Conservation (phyloP, 2,888 invertebrate species). For the Morinoia aosen region DNA sequence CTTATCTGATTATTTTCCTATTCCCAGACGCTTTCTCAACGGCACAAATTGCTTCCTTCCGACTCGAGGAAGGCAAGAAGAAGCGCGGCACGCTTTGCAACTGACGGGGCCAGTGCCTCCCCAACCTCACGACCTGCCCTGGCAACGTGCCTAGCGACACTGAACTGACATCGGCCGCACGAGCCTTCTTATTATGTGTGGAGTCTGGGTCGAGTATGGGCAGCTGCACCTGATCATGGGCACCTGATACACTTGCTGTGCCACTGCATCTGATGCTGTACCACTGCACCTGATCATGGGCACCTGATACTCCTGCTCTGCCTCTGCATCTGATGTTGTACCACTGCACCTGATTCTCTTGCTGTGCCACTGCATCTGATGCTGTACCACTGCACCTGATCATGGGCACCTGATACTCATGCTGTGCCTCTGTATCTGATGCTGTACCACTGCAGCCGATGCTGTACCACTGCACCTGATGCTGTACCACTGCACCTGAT, state of each 20-base stretch:
- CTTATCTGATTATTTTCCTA: background rate
- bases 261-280: background rate
- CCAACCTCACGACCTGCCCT: background rate
- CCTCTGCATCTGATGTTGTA: background rate
- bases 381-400: background rate
- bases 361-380: background rate
- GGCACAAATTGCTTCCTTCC: background rate
- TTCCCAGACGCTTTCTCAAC: background rate
- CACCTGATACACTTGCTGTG: background rate
- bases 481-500: background rate
- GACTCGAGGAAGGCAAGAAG: background rate
- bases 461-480: background rate
- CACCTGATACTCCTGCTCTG: background rate
- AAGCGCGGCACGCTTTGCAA: background rate
- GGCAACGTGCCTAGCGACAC: slow-evolving; percentile 29
- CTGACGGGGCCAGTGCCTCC: background rate
- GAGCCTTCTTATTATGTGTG: background rate
- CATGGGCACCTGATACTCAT: background rate
- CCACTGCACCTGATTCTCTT: background rate
- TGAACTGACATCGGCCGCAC: background rate
- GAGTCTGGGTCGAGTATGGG: background rate
- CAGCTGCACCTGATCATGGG: background rate
- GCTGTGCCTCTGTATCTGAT: background rate
- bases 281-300: background rate
- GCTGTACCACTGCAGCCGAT: background rate